These are phyloP conservation scores for Cyrtonyx montezumae DNA, from an alignment of 2,113 vertebrate species.

Conservation along the genomic window DNA sequence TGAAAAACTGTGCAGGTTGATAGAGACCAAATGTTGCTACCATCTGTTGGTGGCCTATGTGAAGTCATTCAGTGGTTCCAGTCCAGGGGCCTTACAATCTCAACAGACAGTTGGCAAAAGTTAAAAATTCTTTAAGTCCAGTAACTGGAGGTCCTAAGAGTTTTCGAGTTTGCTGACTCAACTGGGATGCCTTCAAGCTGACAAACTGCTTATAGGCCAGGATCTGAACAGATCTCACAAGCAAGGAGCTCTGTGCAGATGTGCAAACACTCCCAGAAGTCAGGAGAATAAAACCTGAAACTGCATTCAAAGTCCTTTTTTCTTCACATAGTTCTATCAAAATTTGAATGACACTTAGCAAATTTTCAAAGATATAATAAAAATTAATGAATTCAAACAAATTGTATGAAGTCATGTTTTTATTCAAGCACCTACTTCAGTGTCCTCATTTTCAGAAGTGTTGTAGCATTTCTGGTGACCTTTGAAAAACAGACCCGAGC, in stretches of 20 bases:
- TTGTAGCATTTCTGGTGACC: not conserved
- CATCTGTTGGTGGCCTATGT: slow-evolving; percentile 47
- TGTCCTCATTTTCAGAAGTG: not conserved
- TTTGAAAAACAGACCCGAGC: not conserved
- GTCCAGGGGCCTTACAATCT: slow-evolving; percentile 14
- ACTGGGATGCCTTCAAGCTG: not conserved
- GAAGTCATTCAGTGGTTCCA: slow-evolving; percentile 39
- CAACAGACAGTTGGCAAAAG: slow-evolving; percentile 41
- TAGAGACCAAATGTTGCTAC: slow-evolving; percentile 56
- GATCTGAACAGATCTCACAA: not conserved
- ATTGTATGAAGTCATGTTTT: not conserved
- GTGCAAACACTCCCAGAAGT: not conserved
- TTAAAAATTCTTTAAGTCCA: not conserved
- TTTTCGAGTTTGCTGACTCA: slow-evolving; percentile 18
- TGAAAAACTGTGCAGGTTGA: slow-evolving; percentile 15
- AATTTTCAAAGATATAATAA: not conserved
- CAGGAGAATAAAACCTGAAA: not conserved
- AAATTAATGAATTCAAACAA: not conserved
- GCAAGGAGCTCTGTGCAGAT: not conserved
- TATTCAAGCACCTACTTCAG: not conserved
- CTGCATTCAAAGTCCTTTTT: not conserved
- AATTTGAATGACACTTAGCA: not conserved
- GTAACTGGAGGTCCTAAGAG: not conserved
- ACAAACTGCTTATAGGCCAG: not conserved
- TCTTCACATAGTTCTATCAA: not conserved